phyloP scores from a whole-genome alignment of 2,797 vertebrate genomes.

The Muscicapa striata region DNA sequence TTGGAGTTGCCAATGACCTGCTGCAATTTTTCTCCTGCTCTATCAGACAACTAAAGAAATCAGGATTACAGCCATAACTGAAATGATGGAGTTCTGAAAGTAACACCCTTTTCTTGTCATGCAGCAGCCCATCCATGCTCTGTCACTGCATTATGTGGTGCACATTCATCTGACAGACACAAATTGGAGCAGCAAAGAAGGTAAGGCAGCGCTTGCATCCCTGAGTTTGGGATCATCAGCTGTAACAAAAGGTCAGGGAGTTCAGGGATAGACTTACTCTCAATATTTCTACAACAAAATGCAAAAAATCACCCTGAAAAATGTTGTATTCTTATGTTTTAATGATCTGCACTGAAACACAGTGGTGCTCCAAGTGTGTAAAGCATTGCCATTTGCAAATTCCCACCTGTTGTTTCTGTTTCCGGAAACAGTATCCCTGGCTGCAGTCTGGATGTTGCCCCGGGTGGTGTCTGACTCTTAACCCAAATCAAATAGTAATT shows the following conservation, averaged over 20 bases:
- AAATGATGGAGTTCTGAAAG: not conserved
- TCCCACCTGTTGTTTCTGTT: conserved; percentile 37
- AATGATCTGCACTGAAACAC: not conserved
- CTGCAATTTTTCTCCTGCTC: not conserved
- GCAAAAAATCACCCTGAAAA: not conserved
- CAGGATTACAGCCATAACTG: not conserved
- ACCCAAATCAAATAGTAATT: conserved; percentile 52
- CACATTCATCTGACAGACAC: not conserved
- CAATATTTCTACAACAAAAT: not conserved
- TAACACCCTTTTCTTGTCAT: not conserved
- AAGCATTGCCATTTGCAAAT: not conserved
- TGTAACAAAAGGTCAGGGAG: not conserved
- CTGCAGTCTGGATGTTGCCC: conserved; percentile 30
- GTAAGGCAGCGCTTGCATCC: not conserved
- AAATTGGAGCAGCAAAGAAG: not conserved
- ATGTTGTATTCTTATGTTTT: not conserved
- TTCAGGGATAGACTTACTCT: not conserved
- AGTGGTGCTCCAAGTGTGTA: not conserved
- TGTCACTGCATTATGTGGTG: not conserved
- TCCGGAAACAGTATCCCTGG: not conserved
- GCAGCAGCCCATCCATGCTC: not conserved
- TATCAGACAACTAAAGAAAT: not conserved
- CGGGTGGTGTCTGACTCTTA: conserved; percentile 64
- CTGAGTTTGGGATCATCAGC: not conserved
- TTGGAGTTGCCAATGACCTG: not conserved